phyloP scores from a whole-genome alignment of 2,113 vertebrate genomes.

The Ranitomeya imitator region DNA sequence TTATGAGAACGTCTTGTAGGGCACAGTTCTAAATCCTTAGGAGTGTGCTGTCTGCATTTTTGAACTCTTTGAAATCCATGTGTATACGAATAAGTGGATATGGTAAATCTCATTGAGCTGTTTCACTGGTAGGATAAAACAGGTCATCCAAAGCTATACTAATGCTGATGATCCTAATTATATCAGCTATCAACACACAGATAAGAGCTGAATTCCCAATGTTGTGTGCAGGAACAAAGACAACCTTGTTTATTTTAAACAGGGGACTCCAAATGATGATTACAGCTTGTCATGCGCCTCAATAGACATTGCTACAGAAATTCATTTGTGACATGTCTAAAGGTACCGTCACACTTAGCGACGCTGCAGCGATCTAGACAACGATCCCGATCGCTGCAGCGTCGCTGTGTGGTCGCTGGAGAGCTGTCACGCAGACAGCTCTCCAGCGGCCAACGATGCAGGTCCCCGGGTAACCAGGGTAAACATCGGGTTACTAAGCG shows the following conservation, averaged over 20 bases:
- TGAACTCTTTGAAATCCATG: constrained; percentile 28
- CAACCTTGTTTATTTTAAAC: neutral
- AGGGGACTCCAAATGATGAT: neutral
- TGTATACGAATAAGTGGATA: constrained; percentile 3
- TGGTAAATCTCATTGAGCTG: constrained; percentile 4
- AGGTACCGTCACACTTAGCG: too few species aligned
- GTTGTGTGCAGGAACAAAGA: neutral
- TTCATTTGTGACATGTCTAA: too few species aligned
- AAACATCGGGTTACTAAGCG: too few species aligned
- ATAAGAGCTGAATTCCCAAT: too few species aligned
- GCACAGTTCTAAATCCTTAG: constrained; percentile 1
- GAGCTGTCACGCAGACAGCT: too few species aligned
- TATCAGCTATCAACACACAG: neutral
- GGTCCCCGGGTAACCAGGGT: too few species aligned
- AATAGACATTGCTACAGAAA: neutral
- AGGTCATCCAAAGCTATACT: neutral
- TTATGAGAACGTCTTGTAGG: neutral
- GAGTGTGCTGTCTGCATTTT: neutral
- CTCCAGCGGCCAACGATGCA: too few species aligned
- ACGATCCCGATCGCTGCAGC: too few species aligned
- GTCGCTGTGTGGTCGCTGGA: too few species aligned
- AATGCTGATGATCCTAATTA: constrained; percentile 20
- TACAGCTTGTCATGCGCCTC: neutral
- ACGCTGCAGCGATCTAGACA: too few species aligned
- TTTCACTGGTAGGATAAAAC: neutral